A percentile compares a stretch with the other conserved stretches of the same genome.
Conservation (phyloP, 2,888 invertebrate genomes). For the Caenorhabditis afra region DNA sequence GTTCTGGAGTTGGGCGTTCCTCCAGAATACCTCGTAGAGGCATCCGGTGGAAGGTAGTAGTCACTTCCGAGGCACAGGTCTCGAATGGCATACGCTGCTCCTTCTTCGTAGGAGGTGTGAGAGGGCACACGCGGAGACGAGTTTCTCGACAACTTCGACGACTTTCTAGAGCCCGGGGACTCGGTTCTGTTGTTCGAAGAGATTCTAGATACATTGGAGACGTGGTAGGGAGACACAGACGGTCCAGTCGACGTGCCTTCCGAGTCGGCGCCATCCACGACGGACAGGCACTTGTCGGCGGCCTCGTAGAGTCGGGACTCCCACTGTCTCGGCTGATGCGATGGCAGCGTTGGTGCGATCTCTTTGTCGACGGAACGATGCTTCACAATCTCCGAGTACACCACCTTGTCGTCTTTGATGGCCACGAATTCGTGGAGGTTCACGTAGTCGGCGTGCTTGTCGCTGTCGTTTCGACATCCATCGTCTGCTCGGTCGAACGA, state of each 20-base stretch:
- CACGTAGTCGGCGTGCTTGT: constrained; percentile 72
- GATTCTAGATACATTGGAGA: constrained; percentile 49
- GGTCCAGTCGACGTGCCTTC: constrained; percentile 55
- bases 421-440: constrained; percentile 75
- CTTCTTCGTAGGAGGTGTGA: constrained; percentile 41
- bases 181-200: constrained; percentile 50
- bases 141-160: constrained; percentile 47
- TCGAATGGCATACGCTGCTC: constrained; percentile 52
- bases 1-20: constrained; percentile 55
- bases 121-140: constrained; percentile 47
- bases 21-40: constrained; percentile 37
- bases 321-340: constrained; percentile 69
- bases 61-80: constrained; percentile 53
- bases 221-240: constrained; percentile 62
- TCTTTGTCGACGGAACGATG: constrained; percentile 48
- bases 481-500: constrained; percentile 72
- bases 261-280: constrained; percentile 55
- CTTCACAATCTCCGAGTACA: constrained; percentile 74
- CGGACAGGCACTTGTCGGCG: constrained; percentile 72
- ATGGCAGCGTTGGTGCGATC: constrained; percentile 64
- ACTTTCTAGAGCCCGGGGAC: constrained; percentile 55
- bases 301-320: constrained; percentile 71
- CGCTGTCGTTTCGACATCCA: constrained; percentile 11
- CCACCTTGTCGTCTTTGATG: constrained; percentile 71
- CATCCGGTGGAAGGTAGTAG: constrained; percentile 54